phyloP scores from a whole-genome alignment of 2,888 invertebrate species.

The Acanthosepion esculentum region DNA sequence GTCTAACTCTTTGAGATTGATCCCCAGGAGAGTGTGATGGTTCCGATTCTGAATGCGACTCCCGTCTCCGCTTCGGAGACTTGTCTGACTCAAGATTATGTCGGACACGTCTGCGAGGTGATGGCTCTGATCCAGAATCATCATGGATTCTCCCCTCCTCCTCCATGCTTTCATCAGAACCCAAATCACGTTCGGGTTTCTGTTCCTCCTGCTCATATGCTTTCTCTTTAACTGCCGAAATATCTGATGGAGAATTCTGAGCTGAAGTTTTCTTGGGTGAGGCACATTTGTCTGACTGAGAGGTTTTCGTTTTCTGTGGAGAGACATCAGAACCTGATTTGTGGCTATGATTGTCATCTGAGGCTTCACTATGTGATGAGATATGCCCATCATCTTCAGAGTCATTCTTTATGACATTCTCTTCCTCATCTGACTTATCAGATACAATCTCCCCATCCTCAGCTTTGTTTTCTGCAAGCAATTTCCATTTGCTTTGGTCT shows the following conservation, averaged over 20 bases:
- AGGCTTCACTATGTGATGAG: not conserved
- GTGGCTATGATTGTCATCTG: not conserved
- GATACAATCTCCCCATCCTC: constrained; percentile 42
- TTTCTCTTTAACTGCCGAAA: not conserved
- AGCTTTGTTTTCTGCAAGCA: constrained; percentile 48
- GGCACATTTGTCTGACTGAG: not conserved
- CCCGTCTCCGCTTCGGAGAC: constrained; percentile 65
- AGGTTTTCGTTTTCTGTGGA: not conserved
- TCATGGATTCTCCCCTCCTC: constrained; percentile 49
- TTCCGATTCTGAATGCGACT: constrained; percentile 69
- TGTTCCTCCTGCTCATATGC: constrained; percentile 48
- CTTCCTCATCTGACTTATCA: constrained; percentile 11
- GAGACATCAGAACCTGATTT: not conserved
- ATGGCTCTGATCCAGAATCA: constrained; percentile 60
- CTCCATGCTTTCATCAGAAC: constrained; percentile 53
- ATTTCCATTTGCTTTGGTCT: constrained; percentile 63
- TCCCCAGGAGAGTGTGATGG: constrained; percentile 64
- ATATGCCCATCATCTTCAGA: not conserved
- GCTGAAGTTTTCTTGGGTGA: not conserved
- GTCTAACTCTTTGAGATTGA: constrained; percentile 55
- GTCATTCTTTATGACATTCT: constrained; percentile 43
- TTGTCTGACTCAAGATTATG: constrained; percentile 69
- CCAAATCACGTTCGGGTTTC: constrained; percentile 51
- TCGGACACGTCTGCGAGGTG: constrained; percentile 58
- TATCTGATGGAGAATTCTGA: too few species aligned